Conservation (phyloP, 2,113 vertebrate species). For the Aphyosemion australe region DNA sequence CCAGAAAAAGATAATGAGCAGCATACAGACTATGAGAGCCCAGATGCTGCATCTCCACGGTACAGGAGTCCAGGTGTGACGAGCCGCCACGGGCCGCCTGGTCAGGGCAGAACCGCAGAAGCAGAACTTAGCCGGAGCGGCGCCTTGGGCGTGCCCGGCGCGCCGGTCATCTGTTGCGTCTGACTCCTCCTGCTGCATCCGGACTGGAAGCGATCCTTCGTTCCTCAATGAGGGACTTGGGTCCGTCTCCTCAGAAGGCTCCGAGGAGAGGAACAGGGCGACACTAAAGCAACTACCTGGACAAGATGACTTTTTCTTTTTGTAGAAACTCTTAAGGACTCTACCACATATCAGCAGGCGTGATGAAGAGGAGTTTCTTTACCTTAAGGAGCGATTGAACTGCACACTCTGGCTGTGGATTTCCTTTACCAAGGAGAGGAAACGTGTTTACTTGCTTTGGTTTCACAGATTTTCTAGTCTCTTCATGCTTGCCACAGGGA, state of each 20-base stretch:
- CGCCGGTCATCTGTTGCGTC: constrained; percentile 44
- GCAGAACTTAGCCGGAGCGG: constrained; percentile 75
- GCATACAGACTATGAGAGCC: constrained; percentile 99
- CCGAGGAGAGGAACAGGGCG: constrained; percentile 53
- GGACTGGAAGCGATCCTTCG: constrained; percentile 70
- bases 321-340: constrained; percentile 62
- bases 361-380: constrained; percentile 55
- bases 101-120: constrained; percentile 57
- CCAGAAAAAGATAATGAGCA: constrained; percentile 99
- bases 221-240: constrained; percentile 62
- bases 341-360: constrained; percentile 69
- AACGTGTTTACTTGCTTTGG: constrained; percentile 35
- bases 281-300: constrained; percentile 84
- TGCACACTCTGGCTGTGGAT: constrained; percentile 59
- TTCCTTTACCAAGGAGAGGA: constrained; percentile 44
- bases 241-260: constrained; percentile 59
- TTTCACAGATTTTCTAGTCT: constrained; percentile 44
- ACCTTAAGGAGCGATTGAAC: constrained; percentile 51
- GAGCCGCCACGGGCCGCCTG: constrained; percentile 65
- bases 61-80: constrained; percentile 97
- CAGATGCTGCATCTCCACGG: constrained; percentile 99
- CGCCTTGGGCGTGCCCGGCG: constrained; percentile 60
- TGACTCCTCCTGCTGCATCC: constrained; percentile 63
- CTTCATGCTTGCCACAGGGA: constrained; percentile 36
- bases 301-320: constrained; percentile 60